Evolutionary conservation across 2,113 vertebrate species (phyloP).

Genomic region (Hemiscyllium ocellatum): DNA sequence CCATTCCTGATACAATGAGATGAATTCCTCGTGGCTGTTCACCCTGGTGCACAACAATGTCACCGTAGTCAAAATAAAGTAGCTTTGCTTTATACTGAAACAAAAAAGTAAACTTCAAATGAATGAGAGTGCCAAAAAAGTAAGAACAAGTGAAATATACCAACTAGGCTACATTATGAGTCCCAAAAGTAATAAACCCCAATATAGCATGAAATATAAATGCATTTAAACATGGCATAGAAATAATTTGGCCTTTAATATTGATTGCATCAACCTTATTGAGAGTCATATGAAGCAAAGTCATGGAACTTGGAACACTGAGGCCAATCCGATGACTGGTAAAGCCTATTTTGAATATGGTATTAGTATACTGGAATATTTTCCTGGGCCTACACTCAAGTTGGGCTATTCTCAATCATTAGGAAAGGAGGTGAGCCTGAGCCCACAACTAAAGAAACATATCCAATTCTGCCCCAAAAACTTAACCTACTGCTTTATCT

Average conservation of each 20-base stretch:
- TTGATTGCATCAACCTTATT: background rate
- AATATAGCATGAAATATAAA: background rate
- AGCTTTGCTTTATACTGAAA: slow-evolving; percentile 50
- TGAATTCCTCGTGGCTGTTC: slow-evolving; percentile 54
- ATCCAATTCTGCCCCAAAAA: too few species aligned
- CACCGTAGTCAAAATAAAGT: slow-evolving; percentile 51
- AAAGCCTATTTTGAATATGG: background rate
- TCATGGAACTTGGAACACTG: background rate
- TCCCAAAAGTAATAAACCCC: background rate
- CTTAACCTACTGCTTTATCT: too few species aligned
- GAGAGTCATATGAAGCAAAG: background rate
- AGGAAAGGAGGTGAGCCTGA: background rate
- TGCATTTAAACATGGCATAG: background rate
- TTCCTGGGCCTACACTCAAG: background rate
- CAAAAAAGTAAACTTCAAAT: slow-evolving; percentile 1
- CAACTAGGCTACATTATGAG: background rate
- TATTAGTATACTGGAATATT: background rate
- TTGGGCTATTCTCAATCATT: background rate
- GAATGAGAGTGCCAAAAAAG: too few species aligned
- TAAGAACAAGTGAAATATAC: background rate
- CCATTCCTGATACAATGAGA: slow-evolving; percentile 56
- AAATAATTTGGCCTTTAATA: background rate
- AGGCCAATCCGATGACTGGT: background rate
- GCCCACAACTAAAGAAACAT: too few species aligned
- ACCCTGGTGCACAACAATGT: slow-evolving; percentile 49